These are phyloP conservation scores for Parauchenoglanis punctatus DNA, from an alignment of 2,797 vertebrate genomes.

Conservation along the genomic window DNA sequence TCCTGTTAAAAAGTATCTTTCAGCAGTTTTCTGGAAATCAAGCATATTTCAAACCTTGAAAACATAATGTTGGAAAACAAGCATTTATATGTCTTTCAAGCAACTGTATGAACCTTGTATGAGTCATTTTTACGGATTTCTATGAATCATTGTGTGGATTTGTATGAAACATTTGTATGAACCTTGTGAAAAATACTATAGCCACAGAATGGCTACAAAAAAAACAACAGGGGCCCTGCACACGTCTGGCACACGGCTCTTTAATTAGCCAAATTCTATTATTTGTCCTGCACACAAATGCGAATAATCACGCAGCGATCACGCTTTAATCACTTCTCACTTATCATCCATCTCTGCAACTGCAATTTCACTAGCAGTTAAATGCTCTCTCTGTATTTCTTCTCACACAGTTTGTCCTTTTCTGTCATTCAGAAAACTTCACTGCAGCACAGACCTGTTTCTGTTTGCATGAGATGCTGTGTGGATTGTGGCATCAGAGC, in stretches of 20 bases:
- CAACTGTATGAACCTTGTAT: not conserved
- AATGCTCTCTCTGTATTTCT: not conserved
- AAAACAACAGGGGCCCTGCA: not conserved
- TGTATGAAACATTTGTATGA: not conserved
- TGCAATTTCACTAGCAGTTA: conserved; percentile 13
- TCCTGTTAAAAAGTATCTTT: not conserved
- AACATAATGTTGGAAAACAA: not conserved
- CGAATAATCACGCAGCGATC: conserved; percentile 5
- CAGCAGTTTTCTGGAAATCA: not conserved
- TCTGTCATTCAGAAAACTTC: conserved; percentile 31
- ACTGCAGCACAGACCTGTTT: conserved; percentile 65
- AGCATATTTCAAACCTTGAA: not conserved
- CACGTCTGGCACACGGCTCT: not conserved
- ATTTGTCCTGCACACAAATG: conserved; percentile 13
- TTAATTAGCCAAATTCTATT: conserved; percentile 14
- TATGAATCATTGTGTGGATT: not conserved
- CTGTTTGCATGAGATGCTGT: conserved; percentile 68
- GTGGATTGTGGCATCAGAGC: conserved; percentile 62
- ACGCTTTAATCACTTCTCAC: conserved; percentile 20
- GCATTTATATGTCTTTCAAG: not conserved
- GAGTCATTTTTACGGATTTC: too few species aligned
- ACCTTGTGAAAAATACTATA: not conserved
- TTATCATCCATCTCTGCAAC: conserved; percentile 19
- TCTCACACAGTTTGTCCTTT: conserved; percentile 16
- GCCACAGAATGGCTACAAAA: not conserved